These are phyloP conservation scores for Phataginus tetradactyla DNA, from an alignment of 2,797 vertebrate genomes.

Conservation along the genomic window DNA sequence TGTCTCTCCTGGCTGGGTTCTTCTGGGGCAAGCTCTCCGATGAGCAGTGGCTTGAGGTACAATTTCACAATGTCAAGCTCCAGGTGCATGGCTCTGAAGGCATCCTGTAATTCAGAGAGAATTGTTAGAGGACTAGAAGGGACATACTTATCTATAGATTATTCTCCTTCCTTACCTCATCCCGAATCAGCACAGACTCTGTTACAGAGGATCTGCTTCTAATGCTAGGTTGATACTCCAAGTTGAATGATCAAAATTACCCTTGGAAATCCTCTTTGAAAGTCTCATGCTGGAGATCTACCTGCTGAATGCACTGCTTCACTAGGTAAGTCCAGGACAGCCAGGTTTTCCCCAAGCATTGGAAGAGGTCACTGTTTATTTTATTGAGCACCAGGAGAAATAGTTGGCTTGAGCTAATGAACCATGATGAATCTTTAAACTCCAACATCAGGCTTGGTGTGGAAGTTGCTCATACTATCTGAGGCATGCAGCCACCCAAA, in stretches of 20 bases:
- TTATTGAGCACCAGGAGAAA: background rate
- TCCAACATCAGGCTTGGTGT: background rate
- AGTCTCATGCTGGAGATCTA: background rate
- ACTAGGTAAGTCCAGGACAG: background rate
- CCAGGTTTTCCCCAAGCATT: background rate
- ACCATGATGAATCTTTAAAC: background rate
- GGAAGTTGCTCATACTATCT: background rate
- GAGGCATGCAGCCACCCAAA: background rate
- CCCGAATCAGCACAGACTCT: background rate
- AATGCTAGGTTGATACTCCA: background rate
- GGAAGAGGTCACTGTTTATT: background rate
- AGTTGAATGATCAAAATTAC: background rate
- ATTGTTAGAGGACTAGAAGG: background rate
- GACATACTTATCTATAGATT: background rate
- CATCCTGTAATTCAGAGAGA: slow-evolving; percentile 79
- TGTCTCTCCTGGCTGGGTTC: slow-evolving; percentile 85
- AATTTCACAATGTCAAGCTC: slow-evolving; percentile 74
- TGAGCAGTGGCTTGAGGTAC: slow-evolving; percentile 84
- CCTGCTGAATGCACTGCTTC: background rate
- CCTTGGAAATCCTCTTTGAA: background rate
- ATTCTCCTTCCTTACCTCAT: background rate
- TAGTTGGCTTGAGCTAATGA: background rate
- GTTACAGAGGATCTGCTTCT: background rate
- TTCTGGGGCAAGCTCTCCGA: slow-evolving; percentile 85
- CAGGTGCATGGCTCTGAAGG: slow-evolving; percentile 82